Evolutionary conservation across 2,888 invertebrate genomes (phyloP).

Genomic region (Ormyrus pomaceus): DNA sequence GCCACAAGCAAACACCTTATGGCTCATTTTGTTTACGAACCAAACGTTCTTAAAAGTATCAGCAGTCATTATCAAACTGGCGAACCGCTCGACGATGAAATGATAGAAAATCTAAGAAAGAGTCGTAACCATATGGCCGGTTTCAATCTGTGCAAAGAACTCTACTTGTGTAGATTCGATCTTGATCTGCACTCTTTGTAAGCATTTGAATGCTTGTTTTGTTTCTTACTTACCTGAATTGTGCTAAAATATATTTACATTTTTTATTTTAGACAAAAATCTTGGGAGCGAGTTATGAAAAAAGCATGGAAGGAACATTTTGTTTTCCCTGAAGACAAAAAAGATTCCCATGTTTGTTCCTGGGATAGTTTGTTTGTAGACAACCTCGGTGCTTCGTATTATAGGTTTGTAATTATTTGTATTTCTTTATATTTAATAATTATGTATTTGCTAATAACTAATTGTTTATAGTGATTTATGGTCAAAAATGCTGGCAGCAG

Average conservation of each 20-base stretch:
- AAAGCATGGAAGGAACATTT: conserved; percentile 89
- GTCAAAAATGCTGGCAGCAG: conserved; percentile 93
- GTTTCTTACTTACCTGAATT: no score
- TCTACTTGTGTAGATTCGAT: conserved; percentile 90
- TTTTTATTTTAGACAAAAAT: conserved; percentile 78
- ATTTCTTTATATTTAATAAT: neutral
- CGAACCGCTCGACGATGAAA: conserved; percentile 82
- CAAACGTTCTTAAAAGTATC: conserved; percentile 78
- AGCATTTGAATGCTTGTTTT: conserved; percentile 59
- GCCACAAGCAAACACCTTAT: conserved; percentile 90
- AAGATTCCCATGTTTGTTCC: conserved; percentile 90
- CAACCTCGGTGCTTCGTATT: conserved; percentile 91
- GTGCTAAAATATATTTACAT: neutral
- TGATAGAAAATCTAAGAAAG: conserved; percentile 80
- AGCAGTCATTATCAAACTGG: conserved; percentile 87
- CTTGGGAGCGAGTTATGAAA: conserved; percentile 89
- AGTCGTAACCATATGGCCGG: conserved; percentile 87
- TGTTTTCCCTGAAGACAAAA: conserved; percentile 84
- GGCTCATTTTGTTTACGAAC: conserved; percentile 86
- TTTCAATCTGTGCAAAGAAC: conserved; percentile 86
- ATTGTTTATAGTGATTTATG: conserved; percentile 82
- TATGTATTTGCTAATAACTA: neutral
- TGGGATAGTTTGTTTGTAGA: conserved; percentile 90
- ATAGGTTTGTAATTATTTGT: conserved; percentile 73
- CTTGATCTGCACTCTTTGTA: conserved; percentile 86